Evolutionary conservation across 2,888 invertebrate genomes (phyloP), one percentile per base, ranked within the genome.

Genomic region (Ophion costatus): DNA sequence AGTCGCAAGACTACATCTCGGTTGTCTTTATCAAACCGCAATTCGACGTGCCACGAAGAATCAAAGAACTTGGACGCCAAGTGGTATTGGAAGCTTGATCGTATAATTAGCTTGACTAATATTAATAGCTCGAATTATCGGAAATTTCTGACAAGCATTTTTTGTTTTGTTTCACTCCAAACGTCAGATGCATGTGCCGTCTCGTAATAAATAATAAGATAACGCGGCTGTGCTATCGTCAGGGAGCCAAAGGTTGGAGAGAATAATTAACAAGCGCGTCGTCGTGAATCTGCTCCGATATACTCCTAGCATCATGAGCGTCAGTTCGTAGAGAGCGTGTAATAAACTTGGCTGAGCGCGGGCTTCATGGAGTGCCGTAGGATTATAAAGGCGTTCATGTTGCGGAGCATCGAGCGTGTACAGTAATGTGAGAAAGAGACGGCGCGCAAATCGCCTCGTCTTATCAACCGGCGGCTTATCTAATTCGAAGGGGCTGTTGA

Each of bases 231-330:
- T 20, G 64, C 70, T 57, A 42, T 74, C 74, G 66, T 42, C 63
- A 69, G 59, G 11, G 77, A 77, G 73, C 42, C 64, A 51, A 82
- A 79, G 78, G 29, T 79, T 66, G 84, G 79, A 80, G 76, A 57
- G 61, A 67, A 71, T 85, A 85, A 85, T 82, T 85, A 82, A 85
- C 70, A 76, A 80, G 70, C 61, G 70, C 61, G 66, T 80, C 77
- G 61, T 59, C 70, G 64, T n/a, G 64, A 79, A 82, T 81, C 77
- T 29, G 42, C 20, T 42, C 45, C 42, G 73, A 75, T 80, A 66
- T 38, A 74, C 67, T 64, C 67, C 20, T 33, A 63, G 24, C 78
- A 69, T 76, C 66, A 56, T 20, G 59, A 78, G 74, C 64, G 63
- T 82, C 71, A 79, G 71, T 82, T 56, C 38, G 63, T 56, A 61